These are phyloP conservation scores for Lycaon pictus DNA, from an alignment of 2,113 vertebrate genomes.

Conservation along the genomic window DNA sequence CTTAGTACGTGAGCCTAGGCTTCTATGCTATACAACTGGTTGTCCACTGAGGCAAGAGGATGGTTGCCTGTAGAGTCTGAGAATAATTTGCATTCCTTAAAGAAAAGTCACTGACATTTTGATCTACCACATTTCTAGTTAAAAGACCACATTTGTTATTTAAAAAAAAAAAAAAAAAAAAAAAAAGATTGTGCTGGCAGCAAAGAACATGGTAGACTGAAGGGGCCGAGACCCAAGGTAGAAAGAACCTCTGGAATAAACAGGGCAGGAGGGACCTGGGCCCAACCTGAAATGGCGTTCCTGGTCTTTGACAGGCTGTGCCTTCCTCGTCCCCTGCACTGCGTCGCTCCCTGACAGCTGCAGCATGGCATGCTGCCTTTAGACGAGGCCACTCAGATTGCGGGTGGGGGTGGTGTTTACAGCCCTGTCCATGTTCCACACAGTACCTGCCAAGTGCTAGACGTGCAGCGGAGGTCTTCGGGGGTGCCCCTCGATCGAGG, in stretches of 20 bases:
- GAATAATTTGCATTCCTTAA: not conserved
- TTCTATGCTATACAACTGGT: not conserved
- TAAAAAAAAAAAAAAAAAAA: not conserved
- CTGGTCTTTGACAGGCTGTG: not conserved
- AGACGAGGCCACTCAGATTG: fast-evolving
- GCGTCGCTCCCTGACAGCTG: not conserved
- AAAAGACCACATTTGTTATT: not conserved
- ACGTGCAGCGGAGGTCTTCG: fast-evolving
- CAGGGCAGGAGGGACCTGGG: not conserved
- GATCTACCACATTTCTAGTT: not conserved
- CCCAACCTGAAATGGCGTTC: not conserved
- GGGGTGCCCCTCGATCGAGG: not conserved
- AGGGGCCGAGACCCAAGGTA: not conserved
- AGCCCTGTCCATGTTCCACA: not conserved
- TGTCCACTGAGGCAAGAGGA: not conserved
- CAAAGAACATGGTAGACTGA: not conserved
- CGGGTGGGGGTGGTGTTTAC: not conserved
- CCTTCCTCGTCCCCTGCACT: not conserved
- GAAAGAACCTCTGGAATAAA: not conserved
- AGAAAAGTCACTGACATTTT: not conserved
- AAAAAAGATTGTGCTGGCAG: not conserved
- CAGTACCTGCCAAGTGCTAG: not conserved
- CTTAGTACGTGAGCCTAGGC: not conserved
- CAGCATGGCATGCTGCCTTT: fast-evolving
- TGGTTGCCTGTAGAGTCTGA: not conserved